These are phyloP conservation scores for Antechinus stuartii DNA, from an alignment of 2,113 vertebrate genomes.

Conservation along the genomic window DNA sequence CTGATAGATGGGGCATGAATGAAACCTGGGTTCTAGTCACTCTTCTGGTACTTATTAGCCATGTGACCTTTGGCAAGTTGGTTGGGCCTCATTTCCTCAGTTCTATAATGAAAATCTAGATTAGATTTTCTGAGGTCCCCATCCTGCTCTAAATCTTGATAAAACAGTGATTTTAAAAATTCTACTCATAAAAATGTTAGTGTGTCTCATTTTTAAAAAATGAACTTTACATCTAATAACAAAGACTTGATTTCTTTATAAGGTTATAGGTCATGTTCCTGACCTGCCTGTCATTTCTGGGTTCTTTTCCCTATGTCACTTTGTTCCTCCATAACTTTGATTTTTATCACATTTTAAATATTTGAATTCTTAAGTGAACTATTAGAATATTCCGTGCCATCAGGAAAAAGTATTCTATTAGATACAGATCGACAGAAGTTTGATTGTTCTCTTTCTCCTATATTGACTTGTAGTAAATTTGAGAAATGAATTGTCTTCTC, in stretches of 20 bases:
- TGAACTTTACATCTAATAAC: slow-evolving; percentile 49
- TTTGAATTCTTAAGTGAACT: neutral
- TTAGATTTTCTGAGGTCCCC: neutral
- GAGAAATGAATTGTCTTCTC: neutral
- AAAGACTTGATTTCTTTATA: slow-evolving; percentile 35
- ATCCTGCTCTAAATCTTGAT: neutral
- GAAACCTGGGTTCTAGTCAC: neutral
- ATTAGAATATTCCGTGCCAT: neutral
- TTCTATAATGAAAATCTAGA: neutral
- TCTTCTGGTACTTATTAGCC: neutral
- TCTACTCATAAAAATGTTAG: neutral
- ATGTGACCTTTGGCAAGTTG: neutral
- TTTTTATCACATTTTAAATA: neutral
- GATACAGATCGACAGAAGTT: neutral
- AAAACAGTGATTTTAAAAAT: neutral
- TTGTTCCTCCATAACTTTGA: neutral
- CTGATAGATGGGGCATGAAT: too few relatives aligned
- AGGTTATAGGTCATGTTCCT: neutral
- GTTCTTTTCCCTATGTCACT: neutral
- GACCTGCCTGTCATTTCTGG: neutral
- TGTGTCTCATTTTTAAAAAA: slow-evolving; percentile 30
- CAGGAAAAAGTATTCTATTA: neutral
- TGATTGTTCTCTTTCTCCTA: neutral
- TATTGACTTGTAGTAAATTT: neutral
- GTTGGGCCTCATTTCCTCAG: neutral